Base-by-base conservation (phyloP, 2,797 vertebrate genomes). In the Coccyzus lansbergi region DNA sequence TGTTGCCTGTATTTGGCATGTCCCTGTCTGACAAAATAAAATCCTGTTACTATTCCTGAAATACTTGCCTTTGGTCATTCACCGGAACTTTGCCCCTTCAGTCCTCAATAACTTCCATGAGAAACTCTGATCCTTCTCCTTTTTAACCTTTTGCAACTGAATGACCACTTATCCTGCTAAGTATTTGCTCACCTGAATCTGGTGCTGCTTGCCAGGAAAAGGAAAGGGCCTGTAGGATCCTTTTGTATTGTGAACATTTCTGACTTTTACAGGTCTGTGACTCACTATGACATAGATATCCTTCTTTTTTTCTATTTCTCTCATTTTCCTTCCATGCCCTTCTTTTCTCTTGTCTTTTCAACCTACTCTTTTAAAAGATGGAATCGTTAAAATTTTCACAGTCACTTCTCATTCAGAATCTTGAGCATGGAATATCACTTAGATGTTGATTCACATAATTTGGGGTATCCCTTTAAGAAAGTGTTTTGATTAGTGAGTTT, bases 11-110 rank as follows among this genome's bases (percentile, higher is more conserved):
- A 15, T 55, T 72, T 75, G 25, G 9, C 62, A 65, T 0, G 3
- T 62, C 22, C 14, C 13, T 26, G 14, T 42, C 59, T 86, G 82
- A 74, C 9, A 51, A 20, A 33, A 84, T 18, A 91, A 85, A 71
- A 81, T 70, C 18, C 12, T 49, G 3, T 38, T 81, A 46, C 49
- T 91, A 67, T 70, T 64, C 36, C n/a, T 28, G 15, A 80, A 71
- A 83, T 60, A 58, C 0, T 0, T 55, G 15, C 22, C 34, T 81
- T 76, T 4, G 7, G 28, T 56, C 60, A 18, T 2, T 56, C 18
- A 63, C 14, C 40, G 70, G 75, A 83, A 15, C 22, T 76, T 82
- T 89, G 9, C 4, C 33, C 19, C 12, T 90, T 10, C 29, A 14
- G 40, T 87, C 33, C 31, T 80, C 52, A 53, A 3, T 60, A 87